phyloP scores from a whole-genome alignment of 2,797 vertebrate genomes.

The Bradypodion pumilum region DNA sequence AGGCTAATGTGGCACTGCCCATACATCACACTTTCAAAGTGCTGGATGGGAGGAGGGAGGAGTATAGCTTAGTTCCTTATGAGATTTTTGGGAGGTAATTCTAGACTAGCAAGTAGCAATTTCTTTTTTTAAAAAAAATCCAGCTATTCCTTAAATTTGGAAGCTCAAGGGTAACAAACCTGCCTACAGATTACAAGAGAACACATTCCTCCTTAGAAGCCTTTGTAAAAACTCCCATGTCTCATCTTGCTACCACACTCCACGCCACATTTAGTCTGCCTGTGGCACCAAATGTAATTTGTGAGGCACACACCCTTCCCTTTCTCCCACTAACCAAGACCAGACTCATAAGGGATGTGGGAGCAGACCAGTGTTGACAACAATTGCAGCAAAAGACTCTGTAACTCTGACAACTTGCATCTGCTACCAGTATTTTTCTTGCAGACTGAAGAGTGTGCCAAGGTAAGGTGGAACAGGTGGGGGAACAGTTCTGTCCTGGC shows the following conservation, averaged over 20 bases:
- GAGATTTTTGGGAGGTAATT: neutral
- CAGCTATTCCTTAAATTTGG: neutral
- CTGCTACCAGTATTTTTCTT: neutral
- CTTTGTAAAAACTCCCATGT: constrained; percentile 4
- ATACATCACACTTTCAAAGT: neutral
- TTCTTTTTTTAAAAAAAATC: neutral
- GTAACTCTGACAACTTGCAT: neutral
- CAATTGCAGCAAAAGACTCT: neutral
- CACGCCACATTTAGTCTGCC: neutral
- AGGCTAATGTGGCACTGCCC: constrained; percentile 17
- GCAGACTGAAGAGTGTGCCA: neutral
- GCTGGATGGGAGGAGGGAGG: neutral
- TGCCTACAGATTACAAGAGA: neutral
- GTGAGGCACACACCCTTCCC: neutral
- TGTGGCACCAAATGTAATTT: constrained; percentile 6
- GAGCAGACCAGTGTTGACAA: too few relatives aligned
- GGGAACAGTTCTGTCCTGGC: too few relatives aligned
- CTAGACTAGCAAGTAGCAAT: neutral
- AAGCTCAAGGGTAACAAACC: neutral
- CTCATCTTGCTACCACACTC: constrained; percentile 3
- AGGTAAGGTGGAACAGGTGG: too few relatives aligned
- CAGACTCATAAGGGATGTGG: neutral
- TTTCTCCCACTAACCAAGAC: neutral
- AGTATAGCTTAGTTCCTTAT: too few relatives aligned
- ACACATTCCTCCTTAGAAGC: neutral